Evolutionary conservation across 2,113 vertebrate genomes (phyloP).

Genomic region (Natator depressus): DNA sequence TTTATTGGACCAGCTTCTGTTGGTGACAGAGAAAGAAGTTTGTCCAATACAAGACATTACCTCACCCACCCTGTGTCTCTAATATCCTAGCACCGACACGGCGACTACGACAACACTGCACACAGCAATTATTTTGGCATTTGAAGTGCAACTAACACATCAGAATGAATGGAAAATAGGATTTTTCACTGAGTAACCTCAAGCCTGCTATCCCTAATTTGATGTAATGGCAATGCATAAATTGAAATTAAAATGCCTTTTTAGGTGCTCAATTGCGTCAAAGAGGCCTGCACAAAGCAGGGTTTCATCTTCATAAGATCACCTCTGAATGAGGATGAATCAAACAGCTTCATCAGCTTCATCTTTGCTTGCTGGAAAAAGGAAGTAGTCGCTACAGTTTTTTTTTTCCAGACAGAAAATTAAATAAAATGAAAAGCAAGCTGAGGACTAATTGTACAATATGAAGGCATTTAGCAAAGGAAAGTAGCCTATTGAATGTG

Average conservation of each 20-base stretch:
- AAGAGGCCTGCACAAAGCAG: constrained; percentile 72
- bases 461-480: too few relatives aligned
- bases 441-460: constrained; percentile 69
- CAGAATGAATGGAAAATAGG: constrained; percentile 71
- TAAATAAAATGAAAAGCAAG: constrained; percentile 78
- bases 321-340: constrained; percentile 49
- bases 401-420: constrained; percentile 66
- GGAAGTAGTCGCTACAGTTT: constrained; percentile 54
- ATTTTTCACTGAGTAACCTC: constrained; percentile 73
- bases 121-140: constrained; percentile 63
- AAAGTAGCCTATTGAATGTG: constrained; percentile 56
- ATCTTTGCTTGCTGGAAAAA: constrained; percentile 65
- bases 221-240: constrained; percentile 77
- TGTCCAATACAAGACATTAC: neutral
- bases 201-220: constrained; percentile 77
- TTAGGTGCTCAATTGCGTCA: constrained; percentile 74
- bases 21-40: neutral
- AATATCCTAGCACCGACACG: neutral
- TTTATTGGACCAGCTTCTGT: neutral
- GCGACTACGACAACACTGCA: neutral
- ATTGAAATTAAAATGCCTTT: constrained; percentile 81
- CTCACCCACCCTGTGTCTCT: neutral
- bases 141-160: constrained; percentile 61
- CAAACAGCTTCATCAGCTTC: constrained; percentile 28
- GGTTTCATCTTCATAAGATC: constrained; percentile 58